Evolutionary conservation across 2,113 vertebrate species (phyloP).

Genomic region (Zingel zingel): DNA sequence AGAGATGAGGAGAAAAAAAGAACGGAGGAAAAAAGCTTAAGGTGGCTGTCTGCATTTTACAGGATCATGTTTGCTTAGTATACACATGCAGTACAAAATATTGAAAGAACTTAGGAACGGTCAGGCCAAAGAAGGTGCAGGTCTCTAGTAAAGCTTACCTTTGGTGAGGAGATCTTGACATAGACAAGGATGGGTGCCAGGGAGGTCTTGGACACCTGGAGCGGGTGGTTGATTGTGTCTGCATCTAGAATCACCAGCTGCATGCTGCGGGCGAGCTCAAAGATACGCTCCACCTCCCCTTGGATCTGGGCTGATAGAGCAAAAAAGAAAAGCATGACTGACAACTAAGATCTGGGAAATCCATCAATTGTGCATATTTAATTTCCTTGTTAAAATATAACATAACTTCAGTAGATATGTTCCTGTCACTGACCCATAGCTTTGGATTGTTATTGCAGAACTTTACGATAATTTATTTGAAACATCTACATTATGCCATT

Average conservation of each 20-base stretch:
- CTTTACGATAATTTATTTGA: not conserved
- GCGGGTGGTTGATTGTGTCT: conserved; percentile 96
- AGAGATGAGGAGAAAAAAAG: conserved; percentile 1
- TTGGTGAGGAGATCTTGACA: conserved; percentile 97
- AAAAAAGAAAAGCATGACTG: conserved; percentile 3
- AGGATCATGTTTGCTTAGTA: not conserved
- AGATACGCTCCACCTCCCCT: conserved; percentile 98
- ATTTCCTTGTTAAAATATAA: not conserved
- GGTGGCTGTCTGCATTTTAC: not conserved
- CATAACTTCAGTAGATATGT: not conserved
- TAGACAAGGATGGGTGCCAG: conserved; percentile 96
- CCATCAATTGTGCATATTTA: not conserved
- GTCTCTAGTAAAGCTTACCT: conserved; percentile 82
- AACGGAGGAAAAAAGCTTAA: conserved; percentile 1
- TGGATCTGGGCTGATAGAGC: conserved; percentile 93
- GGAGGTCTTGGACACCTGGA: conserved; percentile 97
- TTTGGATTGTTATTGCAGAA: not conserved
- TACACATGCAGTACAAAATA: not conserved
- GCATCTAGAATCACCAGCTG: conserved; percentile 96
- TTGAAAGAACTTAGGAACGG: not conserved
- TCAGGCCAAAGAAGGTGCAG: not conserved
- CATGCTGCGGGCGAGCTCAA: conserved; percentile 95
- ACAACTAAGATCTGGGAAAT: not conserved
- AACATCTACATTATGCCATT: not conserved
- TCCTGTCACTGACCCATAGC: not conserved